These are phyloP conservation scores for Cotesia glomerata DNA, from an alignment of 1,140 invertebrate genomes.

Conservation along the genomic window DNA sequence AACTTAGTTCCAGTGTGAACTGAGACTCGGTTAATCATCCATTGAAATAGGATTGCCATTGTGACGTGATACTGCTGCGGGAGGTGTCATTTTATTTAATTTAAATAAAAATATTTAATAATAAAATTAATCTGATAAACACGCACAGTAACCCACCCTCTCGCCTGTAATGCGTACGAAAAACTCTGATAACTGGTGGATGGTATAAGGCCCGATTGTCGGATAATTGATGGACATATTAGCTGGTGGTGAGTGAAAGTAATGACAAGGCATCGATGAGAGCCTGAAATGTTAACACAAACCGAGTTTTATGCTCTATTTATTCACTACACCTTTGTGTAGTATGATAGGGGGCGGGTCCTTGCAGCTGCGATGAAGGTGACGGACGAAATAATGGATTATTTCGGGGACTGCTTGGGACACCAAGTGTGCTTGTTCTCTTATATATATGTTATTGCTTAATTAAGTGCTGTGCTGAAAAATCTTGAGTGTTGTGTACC, in stretches of 20 bases:
- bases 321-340: slow-evolving; percentile 58
- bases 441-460: slow-evolving; percentile 23
- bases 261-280: slow-evolving; percentile 39
- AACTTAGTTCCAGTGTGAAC: too few species aligned
- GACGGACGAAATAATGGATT: slow-evolving; percentile 23
- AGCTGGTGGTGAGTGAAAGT: not conserved
- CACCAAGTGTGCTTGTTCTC: slow-evolving; percentile 21
- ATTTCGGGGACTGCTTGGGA: slow-evolving; percentile 22
- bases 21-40: too few species aligned
- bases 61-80: too few species aligned
- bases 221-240: not conserved
- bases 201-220: too few species aligned
- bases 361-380: slow-evolving; percentile 48
- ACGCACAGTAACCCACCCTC: too few species aligned
- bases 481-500: not conserved
- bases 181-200: too few species aligned
- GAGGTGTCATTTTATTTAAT: too few species aligned
- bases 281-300: slow-evolving; percentile 54
- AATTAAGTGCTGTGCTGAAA: slow-evolving; percentile 23
- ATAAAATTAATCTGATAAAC: too few species aligned
- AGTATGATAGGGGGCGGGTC: slow-evolving; percentile 55
- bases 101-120: too few species aligned
- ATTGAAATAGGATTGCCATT: too few species aligned
- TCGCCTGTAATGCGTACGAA: too few species aligned
- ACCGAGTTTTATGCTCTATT: slow-evolving; percentile 58